Evolutionary conservation across 1,140 invertebrate genomes (phyloP).

Genomic region (Drosophila mauritiana): DNA sequence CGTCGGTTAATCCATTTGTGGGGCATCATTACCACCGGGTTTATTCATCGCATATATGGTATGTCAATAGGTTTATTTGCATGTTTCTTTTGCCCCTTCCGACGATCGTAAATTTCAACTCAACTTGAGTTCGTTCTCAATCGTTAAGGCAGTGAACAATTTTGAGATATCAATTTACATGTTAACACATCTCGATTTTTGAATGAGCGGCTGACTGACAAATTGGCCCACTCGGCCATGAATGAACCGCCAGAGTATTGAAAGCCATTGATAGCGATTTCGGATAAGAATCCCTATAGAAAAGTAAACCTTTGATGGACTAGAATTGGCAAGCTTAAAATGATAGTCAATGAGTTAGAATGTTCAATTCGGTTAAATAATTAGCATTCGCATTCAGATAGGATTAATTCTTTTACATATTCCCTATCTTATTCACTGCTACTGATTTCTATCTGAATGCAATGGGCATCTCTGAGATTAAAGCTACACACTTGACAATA

Average conservation of each 20-base stretch:
- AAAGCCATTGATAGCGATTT: constrained; percentile 21
- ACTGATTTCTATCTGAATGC: neutral
- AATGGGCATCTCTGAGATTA: neutral
- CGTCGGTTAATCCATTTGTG: constrained; percentile 37
- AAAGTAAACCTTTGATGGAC: neutral
- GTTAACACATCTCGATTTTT: constrained; percentile 63
- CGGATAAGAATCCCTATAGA: neutral
- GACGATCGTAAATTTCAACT: constrained; percentile 40
- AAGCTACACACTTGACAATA: neutral
- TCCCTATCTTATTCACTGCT: neutral
- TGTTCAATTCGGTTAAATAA: too few species aligned
- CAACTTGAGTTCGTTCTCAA: constrained; percentile 19
- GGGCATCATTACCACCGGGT: constrained; percentile 52
- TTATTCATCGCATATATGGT: constrained; percentile 47
- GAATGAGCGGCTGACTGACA: constrained; percentile 56
- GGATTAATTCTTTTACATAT: too few species aligned
- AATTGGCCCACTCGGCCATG: constrained; percentile 53
- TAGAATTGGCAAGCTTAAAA: neutral
- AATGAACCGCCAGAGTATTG: constrained; percentile 27
- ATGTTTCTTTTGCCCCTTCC: constrained; percentile 25
- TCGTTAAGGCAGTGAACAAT: constrained; percentile 25
- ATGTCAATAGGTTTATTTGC: constrained; percentile 47
- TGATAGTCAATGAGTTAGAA: neutral
- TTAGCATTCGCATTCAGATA: too few species aligned
- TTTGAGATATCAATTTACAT: constrained; percentile 74